These are phyloP conservation scores for Arvicanthis niloticus DNA, from an alignment of 2,113 vertebrate genomes.

Conservation along the genomic window DNA sequence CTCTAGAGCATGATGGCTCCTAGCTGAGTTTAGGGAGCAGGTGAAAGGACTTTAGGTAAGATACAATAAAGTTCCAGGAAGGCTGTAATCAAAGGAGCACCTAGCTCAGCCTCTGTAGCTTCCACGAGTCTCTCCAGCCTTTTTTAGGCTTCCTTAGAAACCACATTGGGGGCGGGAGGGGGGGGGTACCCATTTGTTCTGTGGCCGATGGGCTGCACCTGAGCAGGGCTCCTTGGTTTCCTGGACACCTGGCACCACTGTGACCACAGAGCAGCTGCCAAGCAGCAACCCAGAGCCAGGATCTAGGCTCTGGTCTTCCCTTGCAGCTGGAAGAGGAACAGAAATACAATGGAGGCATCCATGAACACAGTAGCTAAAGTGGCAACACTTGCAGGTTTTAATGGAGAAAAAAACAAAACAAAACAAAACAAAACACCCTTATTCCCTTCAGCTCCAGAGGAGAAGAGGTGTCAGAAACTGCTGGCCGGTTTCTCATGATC, in stretches of 20 bases:
- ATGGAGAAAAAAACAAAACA: background rate
- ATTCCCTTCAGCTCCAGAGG: background rate
- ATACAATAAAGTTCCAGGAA: background rate
- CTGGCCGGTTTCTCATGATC: background rate
- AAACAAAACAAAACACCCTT: no score
- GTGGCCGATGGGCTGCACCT: background rate
- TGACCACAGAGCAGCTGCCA: background rate
- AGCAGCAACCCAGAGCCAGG: background rate
- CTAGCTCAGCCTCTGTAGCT: background rate
- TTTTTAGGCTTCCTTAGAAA: background rate
- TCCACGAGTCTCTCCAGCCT: background rate
- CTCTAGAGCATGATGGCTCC: background rate
- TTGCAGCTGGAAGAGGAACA: background rate
- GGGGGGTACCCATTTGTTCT: background rate
- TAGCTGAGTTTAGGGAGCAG: background rate
- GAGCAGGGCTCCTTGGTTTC: background rate
- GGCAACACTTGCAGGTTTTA: background rate
- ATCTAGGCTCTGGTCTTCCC: background rate
- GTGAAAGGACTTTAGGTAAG: background rate
- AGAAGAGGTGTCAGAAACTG: fast-evolving
- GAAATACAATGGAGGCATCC: background rate
- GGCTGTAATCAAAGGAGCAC: background rate
- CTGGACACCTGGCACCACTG: background rate
- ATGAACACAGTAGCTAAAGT: background rate
- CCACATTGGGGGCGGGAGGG: background rate